Conservation (phyloP, 2,113 vertebrate species). For the Caretta caretta region DNA sequence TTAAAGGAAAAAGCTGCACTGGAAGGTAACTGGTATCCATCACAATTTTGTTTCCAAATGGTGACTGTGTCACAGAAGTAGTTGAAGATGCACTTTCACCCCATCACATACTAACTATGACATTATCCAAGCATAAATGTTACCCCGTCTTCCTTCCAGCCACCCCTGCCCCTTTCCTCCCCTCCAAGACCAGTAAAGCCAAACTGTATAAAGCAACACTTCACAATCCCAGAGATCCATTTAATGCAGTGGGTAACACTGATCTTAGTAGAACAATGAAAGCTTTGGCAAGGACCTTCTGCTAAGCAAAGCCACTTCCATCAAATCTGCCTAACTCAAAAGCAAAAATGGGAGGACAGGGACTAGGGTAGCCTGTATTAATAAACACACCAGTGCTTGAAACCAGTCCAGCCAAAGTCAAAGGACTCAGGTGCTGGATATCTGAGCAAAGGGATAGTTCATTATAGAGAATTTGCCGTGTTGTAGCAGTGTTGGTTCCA, state of each 20-base stretch:
- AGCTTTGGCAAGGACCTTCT: not conserved
- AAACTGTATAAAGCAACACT: not conserved
- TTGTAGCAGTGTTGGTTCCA: not conserved
- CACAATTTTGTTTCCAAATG: not conserved
- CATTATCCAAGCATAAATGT: not conserved
- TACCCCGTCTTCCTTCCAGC: not conserved
- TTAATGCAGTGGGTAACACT: not conserved
- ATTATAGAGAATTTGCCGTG: not conserved
- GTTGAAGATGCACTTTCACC: not conserved
- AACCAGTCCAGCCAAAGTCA: not conserved
- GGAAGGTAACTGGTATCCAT: rapidly evolving
- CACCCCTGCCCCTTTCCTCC: not conserved
- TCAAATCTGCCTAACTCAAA: not conserved
- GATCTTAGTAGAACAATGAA: not conserved
- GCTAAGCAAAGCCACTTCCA: not conserved
- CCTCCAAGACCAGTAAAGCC: not conserved
- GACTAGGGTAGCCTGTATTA: not conserved
- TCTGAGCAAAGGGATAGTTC: not conserved
- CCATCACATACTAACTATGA: not conserved
- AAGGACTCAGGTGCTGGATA: not conserved
- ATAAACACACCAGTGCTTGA: not conserved
- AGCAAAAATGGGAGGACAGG: not conserved
- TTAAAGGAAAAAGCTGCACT: not conserved
- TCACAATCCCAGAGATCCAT: not conserved
- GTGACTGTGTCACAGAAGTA: not conserved